These are phyloP conservation scores for Muscicapa comitata DNA, from an alignment of 2,797 vertebrate species.

Conservation along the genomic window DNA sequence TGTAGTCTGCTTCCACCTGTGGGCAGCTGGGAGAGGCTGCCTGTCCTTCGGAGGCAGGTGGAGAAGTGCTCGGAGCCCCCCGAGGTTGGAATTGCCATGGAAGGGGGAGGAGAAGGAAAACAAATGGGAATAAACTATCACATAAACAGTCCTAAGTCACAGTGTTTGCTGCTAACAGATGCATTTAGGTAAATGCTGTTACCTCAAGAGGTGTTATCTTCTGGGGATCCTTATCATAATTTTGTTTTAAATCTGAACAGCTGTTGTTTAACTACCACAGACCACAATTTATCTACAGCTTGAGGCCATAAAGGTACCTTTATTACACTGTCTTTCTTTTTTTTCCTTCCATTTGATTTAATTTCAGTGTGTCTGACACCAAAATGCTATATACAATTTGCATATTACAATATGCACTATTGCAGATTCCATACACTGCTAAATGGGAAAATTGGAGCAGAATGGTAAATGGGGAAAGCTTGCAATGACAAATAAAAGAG, in stretches of 20 bases:
- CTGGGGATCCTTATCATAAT: conserved; percentile 89
- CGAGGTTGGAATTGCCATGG: not conserved
- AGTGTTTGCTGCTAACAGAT: conserved; percentile 76
- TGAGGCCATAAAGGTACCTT: conserved; percentile 83
- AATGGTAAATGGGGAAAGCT: conserved; percentile 69
- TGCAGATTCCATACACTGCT: conserved; percentile 62
- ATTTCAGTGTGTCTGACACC: conserved; percentile 76
- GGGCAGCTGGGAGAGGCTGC: not conserved
- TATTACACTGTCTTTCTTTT: conserved; percentile 74
- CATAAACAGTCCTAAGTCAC: conserved; percentile 60
- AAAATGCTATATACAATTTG: conserved; percentile 73
- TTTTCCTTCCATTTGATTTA: conserved; percentile 77
- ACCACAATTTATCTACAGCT: conserved; percentile 88
- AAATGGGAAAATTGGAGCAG: conserved; percentile 62
- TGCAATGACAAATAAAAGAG: conserved; percentile 61
- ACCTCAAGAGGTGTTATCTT: conserved; percentile 84
- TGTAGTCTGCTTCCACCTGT: not conserved
- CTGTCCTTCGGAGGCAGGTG: not conserved
- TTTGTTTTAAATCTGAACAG: conserved; percentile 94
- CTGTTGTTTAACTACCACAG: conserved; percentile 93
- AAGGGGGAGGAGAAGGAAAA: conserved; percentile 7
- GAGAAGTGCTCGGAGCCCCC: not conserved
- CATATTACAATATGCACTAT: conserved; percentile 76
- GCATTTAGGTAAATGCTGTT: conserved; percentile 84
- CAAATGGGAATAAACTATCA: conserved; percentile 62